Base-by-base conservation (phyloP, 2,113 vertebrate species). In the Peromyscus californicus region DNA sequence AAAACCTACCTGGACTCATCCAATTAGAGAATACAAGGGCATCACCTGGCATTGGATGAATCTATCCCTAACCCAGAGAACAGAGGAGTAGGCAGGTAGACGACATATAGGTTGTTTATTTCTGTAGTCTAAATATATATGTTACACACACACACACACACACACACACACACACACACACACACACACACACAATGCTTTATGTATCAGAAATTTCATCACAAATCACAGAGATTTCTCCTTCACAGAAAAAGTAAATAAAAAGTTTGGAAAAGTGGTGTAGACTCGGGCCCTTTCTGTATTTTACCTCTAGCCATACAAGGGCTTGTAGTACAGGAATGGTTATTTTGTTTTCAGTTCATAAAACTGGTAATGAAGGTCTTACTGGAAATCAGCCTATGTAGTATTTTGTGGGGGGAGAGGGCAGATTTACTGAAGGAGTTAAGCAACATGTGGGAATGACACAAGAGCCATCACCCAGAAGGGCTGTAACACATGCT, bases 301-400 rank as follows among this genome's bases (percentile, higher is more conserved):
- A 19, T 61, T 45, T 90, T 31, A 61, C 57, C 69, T 75, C 0
- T 16, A 16, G 21, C 74, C 36, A 65, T 33, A 59, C 21, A 16
- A 74, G 57, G n/a, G 22, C 45, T 12, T 84, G 5, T 54, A 79
- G 0, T 31, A 11, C n/a, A 86, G 67, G 51, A 57, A 84, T n/a
- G 39, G 42, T 67, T n/a, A 70, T 39, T 96, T 74, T 91, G 57
- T 48, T 67, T 90, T 92, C 51, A 83, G 59, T 42, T 93, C 36
- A 93, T 86, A 54, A 67, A 42, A 93, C 91, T 95, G 94, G 24
- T 51, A 87, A 1, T 17, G 4, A 16, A 26, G 19, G 89, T 13
- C 82, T 90, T 74, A 11, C 74, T 89, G 69, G 96, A 97, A 97
- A 22, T 6, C 67, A 97, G 84, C 61, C 39, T 36, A 54, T 5